phyloP scores from a whole-genome alignment of 2,888 invertebrate genomes.

The Conchocele bisecta region DNA sequence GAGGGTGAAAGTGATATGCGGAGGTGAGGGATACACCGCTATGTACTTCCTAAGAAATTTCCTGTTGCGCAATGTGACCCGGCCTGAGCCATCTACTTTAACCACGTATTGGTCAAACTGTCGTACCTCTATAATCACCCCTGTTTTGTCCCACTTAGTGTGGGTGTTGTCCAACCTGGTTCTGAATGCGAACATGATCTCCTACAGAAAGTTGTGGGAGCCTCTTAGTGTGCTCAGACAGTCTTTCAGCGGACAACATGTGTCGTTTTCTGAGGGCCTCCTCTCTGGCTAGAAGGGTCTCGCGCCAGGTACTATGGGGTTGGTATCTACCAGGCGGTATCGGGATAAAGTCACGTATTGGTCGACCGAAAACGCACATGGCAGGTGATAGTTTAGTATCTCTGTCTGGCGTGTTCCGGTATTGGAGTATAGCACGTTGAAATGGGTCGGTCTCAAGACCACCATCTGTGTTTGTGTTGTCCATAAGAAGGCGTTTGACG shows the following conservation, averaged over 20 bases:
- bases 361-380: slow-evolving; percentile 60
- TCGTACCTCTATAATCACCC: slow-evolving; percentile 59
- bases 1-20: not conserved
- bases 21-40: slow-evolving; percentile 17
- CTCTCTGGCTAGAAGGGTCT: slow-evolving; percentile 45
- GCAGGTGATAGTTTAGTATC: slow-evolving; percentile 64
- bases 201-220: slow-evolving; percentile 51
- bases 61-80: slow-evolving; percentile 58
- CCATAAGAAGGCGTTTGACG: slow-evolving; percentile 61
- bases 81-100: slow-evolving; percentile 49
- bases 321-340: slow-evolving; percentile 38
- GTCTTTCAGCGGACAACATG: slow-evolving; percentile 50
- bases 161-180: slow-evolving; percentile 61
- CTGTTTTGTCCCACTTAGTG: slow-evolving; percentile 68
- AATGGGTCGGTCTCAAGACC: slow-evolving; percentile 58
- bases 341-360: slow-evolving; percentile 60
- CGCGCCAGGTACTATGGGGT: slow-evolving; percentile 60
- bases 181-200: slow-evolving; percentile 60
- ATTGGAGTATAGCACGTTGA: slow-evolving; percentile 62
- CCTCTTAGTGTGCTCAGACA: slow-evolving; percentile 55
- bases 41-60: slow-evolving; percentile 45
- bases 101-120: slow-evolving; percentile 60
- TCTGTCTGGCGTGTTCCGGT: slow-evolving; percentile 64
- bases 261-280: slow-evolving; percentile 62
- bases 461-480: slow-evolving; percentile 63